A percentile compares a stretch with the other conserved stretches of the same genome.
Evolutionary conservation across 1,140 invertebrate genomes (phyloP).

Genomic region (Ceratina australensis): DNA sequence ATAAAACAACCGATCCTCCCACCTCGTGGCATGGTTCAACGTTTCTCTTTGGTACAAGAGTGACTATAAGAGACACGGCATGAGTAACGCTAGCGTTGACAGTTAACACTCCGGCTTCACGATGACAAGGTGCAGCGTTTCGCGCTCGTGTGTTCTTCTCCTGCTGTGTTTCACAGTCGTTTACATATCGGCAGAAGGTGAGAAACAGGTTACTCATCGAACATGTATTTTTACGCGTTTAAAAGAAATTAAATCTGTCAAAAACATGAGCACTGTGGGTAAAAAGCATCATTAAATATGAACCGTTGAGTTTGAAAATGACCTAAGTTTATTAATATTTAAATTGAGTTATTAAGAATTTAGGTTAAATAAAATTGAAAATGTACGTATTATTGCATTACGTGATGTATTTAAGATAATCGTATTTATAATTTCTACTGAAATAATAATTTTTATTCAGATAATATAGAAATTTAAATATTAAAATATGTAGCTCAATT

Average conservation of each 20-base stretch:
- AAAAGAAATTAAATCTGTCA: background rate
- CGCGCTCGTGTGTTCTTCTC: slow-evolving; percentile 1
- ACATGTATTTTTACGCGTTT: background rate
- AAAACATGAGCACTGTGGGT: background rate
- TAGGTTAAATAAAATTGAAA: no score
- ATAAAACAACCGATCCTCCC: background rate
- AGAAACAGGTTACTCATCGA: background rate
- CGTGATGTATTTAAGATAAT: no score
- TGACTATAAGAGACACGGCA: slow-evolving; percentile 40
- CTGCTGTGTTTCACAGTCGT: slow-evolving; percentile 1
- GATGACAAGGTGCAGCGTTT: background rate
- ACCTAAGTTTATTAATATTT: no score
- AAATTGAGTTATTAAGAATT: no score
- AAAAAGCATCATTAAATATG: no score
- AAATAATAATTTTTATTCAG: no score
- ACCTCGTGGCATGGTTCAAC: background rate
- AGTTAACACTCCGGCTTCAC: background rate
- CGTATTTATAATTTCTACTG: no score
- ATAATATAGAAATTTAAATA: no score
- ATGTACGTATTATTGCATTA: no score
- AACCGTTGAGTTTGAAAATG: no score
- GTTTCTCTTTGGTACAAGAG: background rate
- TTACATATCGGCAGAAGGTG: background rate
- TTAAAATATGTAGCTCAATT: no score
- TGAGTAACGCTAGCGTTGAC: background rate